These are phyloP conservation scores for Tipula confusa DNA, from an alignment of 2,888 invertebrate genomes.

Conservation along the genomic window DNA sequence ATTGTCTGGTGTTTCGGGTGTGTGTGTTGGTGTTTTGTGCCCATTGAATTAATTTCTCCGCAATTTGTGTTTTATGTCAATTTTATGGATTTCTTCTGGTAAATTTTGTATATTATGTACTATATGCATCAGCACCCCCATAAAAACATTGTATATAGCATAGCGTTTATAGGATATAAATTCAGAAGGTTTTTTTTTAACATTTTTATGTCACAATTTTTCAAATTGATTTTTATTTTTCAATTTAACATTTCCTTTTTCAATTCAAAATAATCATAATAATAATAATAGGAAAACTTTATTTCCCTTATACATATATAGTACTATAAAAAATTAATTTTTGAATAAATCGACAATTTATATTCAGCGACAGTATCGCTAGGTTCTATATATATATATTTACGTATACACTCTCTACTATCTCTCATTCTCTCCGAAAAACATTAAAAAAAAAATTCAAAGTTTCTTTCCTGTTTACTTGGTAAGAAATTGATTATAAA, in stretches of 20 bases:
- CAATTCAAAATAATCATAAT: slow-evolving; percentile 25
- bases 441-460: not conserved
- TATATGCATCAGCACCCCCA: not conserved
- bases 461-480: not conserved
- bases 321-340: slow-evolving; percentile 12
- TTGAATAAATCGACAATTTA: slow-evolving; percentile 25
- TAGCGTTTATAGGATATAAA: not conserved
- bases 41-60: slow-evolving; percentile 25
- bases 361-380: slow-evolving; percentile 25
- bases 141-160: not conserved
- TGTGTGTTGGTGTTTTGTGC: not conserved
- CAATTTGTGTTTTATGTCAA: not conserved
- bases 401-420: too few species aligned
- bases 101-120: not conserved
- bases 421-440: not conserved
- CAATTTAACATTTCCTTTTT: slow-evolving; percentile 25
- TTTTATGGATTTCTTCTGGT: not conserved
- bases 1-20: not conserved
- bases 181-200: not conserved
- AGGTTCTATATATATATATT: too few species aligned
- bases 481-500: not conserved
- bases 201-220: not conserved
- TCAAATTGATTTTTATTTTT: slow-evolving; percentile 25
- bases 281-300: slow-evolving; percentile 25
- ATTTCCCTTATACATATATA: not conserved